These are phyloP conservation scores for Chionis minor DNA, from an alignment of 2,113 vertebrate species.

Conservation along the genomic window DNA sequence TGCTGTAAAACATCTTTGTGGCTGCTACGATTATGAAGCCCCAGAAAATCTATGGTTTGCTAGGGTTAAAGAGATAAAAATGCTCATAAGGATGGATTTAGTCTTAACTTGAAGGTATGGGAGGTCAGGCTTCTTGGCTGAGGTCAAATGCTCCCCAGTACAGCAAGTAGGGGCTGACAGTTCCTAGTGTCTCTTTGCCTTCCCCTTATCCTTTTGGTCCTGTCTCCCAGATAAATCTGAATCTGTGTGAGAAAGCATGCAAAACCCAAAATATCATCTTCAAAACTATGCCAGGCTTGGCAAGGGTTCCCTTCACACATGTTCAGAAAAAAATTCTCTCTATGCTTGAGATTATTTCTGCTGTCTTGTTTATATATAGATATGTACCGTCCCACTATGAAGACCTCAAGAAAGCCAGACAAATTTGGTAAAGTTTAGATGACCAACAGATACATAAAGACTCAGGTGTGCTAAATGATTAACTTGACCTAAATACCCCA, in stretches of 20 bases:
- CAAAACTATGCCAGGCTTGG: neutral
- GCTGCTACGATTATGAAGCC: neutral
- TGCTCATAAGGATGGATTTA: neutral
- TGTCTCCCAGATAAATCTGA: neutral
- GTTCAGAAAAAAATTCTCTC: neutral
- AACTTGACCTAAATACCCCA: neutral
- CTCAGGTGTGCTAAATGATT: slow-evolving; percentile 35
- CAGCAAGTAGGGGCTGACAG: neutral
- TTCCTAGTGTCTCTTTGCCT: neutral
- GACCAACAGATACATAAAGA: neutral
- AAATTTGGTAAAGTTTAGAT: neutral
- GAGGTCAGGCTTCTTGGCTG: neutral
- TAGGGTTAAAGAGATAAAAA: neutral
- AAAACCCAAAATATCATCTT: neutral
- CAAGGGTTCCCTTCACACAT: neutral
- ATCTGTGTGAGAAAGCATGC: neutral
- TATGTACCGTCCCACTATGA: neutral
- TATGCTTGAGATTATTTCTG: neutral
- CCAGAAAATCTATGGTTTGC: neutral
- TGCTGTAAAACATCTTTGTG: neutral
- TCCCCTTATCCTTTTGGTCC: neutral
- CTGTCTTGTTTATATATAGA: neutral
- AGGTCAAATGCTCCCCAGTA: neutral
- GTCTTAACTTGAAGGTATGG: neutral
- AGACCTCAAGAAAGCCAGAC: neutral